Conservation (phyloP, 23 tunicate genomes). For the Ascidia mentula region DNA sequence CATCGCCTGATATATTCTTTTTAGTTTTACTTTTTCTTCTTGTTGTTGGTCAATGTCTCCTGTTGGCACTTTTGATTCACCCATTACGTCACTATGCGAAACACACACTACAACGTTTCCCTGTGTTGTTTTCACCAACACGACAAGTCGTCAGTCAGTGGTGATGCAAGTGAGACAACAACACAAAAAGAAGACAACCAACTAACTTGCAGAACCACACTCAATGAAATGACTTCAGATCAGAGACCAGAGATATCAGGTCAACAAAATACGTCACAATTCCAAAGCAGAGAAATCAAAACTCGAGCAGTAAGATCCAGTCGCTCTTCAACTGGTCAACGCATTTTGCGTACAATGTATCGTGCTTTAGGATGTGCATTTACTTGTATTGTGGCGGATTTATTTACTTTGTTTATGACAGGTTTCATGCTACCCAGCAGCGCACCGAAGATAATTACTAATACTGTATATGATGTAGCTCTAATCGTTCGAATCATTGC, state of each 20-base stretch:
- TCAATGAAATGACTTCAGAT: neutral
- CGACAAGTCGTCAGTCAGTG: too few species aligned
- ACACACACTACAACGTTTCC: neutral
- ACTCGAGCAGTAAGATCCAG: neutral
- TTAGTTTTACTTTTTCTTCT: neutral
- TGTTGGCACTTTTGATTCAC: neutral
- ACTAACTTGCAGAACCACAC: neutral
- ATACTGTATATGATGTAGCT: neutral
- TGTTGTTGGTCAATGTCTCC: neutral
- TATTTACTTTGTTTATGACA: neutral
- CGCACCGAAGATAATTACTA: neutral
- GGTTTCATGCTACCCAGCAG: neutral
- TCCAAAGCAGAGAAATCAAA: neutral
- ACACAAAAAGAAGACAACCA: neutral
- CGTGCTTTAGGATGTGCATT: neutral
- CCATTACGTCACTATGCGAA: neutral
- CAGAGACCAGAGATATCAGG: neutral
- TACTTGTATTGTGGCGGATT: neutral
- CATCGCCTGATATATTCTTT: neutral
- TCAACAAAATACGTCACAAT: neutral
- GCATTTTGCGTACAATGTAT: neutral
- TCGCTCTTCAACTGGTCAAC: neutral
- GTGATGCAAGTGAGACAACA: neutral
- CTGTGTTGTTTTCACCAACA: neutral
- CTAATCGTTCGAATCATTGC: neutral